A percentile compares a stretch with the other conserved stretches of the same genome.
Evolutionary conservation across 1,140 invertebrate genomes (phyloP).

Genomic region (Zaprionus ghesquierei): DNA sequence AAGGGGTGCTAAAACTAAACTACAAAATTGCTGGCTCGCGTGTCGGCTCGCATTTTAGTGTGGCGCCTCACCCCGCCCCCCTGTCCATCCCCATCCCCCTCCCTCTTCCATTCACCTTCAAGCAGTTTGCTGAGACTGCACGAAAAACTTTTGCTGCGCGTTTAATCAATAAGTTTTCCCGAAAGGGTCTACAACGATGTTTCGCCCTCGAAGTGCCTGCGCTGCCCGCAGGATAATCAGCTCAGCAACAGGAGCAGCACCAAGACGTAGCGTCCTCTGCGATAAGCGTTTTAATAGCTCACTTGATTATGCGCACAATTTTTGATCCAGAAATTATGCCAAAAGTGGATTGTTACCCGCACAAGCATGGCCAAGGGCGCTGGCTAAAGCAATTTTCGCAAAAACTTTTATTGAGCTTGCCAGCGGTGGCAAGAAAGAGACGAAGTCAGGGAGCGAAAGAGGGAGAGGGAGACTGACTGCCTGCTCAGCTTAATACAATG

Average conservation of each 20-base stretch:
- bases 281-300: conserved; percentile 74
- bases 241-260: neutral
- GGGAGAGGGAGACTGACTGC: neutral
- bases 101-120: neutral
- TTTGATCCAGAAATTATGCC: conserved; percentile 67
- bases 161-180: conserved; percentile 75
- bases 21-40: conserved; percentile 78
- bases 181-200: conserved; percentile 30
- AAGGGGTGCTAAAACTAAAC: conserved; percentile 73
- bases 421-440: neutral
- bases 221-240: conserved; percentile 27
- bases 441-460: neutral
- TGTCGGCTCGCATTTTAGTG: conserved; percentile 65
- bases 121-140: neutral
- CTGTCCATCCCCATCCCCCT: conserved; percentile 1
- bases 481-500: conserved; percentile 28
- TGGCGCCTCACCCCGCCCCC: neutral
- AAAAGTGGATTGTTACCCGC: conserved; percentile 69
- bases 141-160: conserved; percentile 39
- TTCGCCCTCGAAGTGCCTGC: neutral
- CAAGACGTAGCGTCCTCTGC: conserved; percentile 1
- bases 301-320: conserved; percentile 55
- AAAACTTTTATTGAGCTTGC: conserved; percentile 16
- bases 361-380: conserved; percentile 41
- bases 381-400: conserved; percentile 50